Evolutionary conservation across 2,113 vertebrate genomes (phyloP).

Genomic region (Solea solea): DNA sequence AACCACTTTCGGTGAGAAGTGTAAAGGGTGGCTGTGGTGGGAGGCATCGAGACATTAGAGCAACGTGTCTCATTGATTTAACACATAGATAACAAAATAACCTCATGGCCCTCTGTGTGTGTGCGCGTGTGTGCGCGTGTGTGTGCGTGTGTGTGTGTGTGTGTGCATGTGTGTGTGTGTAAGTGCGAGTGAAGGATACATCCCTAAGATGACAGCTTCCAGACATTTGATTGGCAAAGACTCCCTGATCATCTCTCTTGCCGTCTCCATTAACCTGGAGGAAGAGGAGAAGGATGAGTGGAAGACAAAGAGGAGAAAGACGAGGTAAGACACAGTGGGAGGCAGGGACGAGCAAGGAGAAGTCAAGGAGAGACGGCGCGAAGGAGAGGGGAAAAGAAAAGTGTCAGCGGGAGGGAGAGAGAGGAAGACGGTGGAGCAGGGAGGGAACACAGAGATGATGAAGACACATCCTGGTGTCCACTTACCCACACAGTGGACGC

Average conservation of each 20-base stretch:
- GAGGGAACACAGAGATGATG: too few relatives aligned
- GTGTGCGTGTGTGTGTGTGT: conserved; percentile 15
- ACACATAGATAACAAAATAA: conserved; percentile 43
- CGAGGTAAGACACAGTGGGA: not conserved
- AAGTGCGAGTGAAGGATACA: conserved; percentile 89
- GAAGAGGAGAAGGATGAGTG: not conserved
- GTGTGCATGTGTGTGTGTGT: conserved; percentile 15
- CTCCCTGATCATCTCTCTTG: conserved; percentile 93
- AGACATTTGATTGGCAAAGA: conserved; percentile 99
- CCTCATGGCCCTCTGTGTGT: conserved; percentile 23
- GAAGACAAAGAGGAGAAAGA: not conserved
- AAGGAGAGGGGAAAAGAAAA: too few relatives aligned
- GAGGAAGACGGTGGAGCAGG: too few relatives aligned
- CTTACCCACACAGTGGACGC: conserved; percentile 95
- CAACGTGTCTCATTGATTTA: conserved; percentile 57
- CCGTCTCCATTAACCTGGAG: conserved; percentile 95
- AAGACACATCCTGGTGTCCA: not conserved
- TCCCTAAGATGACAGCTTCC: conserved; percentile 96
- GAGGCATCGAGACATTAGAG: conserved; percentile 29
- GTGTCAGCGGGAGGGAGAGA: too few relatives aligned
- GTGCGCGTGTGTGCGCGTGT: conserved; percentile 15
- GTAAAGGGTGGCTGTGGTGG: conserved; percentile 6
- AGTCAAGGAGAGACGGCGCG: not conserved
- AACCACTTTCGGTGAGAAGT: conserved; percentile 47
- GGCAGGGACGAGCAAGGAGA: too few relatives aligned